These are phyloP conservation scores for Hyalella azteca DNA, from an alignment of 2,888 invertebrate species.

Conservation along the genomic window DNA sequence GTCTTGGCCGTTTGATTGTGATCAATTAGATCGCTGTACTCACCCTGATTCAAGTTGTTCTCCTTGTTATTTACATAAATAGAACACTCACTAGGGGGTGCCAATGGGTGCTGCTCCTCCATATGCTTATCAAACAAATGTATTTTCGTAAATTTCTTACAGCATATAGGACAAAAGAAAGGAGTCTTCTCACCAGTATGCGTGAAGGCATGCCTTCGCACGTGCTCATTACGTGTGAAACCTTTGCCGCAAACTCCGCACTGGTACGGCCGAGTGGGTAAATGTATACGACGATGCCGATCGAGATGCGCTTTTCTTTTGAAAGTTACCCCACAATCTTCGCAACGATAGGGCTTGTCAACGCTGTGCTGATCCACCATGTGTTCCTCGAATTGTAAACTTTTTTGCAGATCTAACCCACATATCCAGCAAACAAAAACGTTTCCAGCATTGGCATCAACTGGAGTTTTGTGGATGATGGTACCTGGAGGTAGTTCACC, in stretches of 20 bases:
- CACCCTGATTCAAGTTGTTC: no score
- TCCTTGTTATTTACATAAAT: no score
- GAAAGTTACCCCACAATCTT: conserved; percentile 84
- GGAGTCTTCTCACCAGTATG: conserved; percentile 89
- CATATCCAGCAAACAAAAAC: conserved; percentile 68
- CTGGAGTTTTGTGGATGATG: conserved; percentile 69
- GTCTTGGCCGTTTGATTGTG: no score
- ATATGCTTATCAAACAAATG: conserved; percentile 62
- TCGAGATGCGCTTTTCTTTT: conserved; percentile 66
- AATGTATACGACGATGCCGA: conserved; percentile 59
- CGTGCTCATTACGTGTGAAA: conserved; percentile 76
- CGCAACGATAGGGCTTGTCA: conserved; percentile 82
- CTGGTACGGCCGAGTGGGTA: conserved; percentile 61
- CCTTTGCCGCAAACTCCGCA: conserved; percentile 65
- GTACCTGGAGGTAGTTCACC: conserved; percentile 54
- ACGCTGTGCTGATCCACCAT: conserved; percentile 69
- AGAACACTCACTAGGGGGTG: neutral
- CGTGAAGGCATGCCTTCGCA: conserved; percentile 86
- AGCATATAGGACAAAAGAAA: conserved; percentile 82
- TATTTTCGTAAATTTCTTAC: conserved; percentile 61
- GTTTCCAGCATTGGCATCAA: conserved; percentile 76
- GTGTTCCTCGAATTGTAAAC: conserved; percentile 71
- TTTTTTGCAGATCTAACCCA: conserved; percentile 67
- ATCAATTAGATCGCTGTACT: no score
- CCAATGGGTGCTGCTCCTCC: neutral